Evolutionary conservation across 2,888 invertebrate species (phyloP), one percentile per base, ranked within the genome.

Genomic region (Meloe dianella): DNA sequence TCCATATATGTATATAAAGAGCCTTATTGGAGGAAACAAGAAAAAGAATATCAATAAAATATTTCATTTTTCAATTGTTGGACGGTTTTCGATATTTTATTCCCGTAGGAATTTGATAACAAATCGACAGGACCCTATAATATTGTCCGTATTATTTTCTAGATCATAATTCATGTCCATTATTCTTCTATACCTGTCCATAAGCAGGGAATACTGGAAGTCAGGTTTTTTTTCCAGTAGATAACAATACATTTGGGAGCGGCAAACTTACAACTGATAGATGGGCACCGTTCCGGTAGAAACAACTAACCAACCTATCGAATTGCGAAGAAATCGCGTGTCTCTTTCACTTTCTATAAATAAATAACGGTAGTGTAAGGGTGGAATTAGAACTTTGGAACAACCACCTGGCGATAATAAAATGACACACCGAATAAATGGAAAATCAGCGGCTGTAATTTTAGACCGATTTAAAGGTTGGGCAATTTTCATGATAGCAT

Each of bases 401-500:
- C 20, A 10, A 47, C 47, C 61, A 27, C 61, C 61, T 47, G 59
- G 47, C 57, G 29, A 64, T 64, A 58, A 69, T 71, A 70, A 71
- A 71, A 69, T 64, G 66, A 41, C 41, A 60, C 72, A 72, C 54
- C 54, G 35, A 62, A 65, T 65, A 71, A 72, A 72, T 69, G 69
- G 72, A 63, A 73, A 74, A 74, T 74, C 68, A 70, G 67, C 61
- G 70, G 41, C 56, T 74, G 75, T 73, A 72, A 75, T 72, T 64
- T 74, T 75, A 75, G 70, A 70, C n/a, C 68, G 60, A 60, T 58
- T 58, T 30, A 22, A 20, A 22, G 63, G 41, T 47, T 20, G 47
- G 47, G 47, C 20, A 47, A 47, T 47, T 47, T 47, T 20, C 47
- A 20, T 47, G 20, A 47, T 47, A 20, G 20, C 10, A 47, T 47